A percentile compares a stretch with the other conserved stretches of the same genome.
Evolutionary conservation across 2,113 vertebrate species (phyloP).

Genomic region (Okapia johnstoni): DNA sequence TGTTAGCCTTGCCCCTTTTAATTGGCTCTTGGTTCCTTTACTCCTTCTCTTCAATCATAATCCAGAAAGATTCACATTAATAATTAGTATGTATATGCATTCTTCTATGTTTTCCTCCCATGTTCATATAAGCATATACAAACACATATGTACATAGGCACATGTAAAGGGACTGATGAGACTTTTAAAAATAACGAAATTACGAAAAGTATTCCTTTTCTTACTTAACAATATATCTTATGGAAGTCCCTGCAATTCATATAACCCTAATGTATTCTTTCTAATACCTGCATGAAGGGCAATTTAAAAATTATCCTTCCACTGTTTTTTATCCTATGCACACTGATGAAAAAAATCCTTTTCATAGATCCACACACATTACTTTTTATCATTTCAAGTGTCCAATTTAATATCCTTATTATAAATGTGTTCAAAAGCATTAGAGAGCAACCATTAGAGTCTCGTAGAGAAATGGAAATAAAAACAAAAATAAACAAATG

Average conservation of each 20-base stretch:
- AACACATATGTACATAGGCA: not conserved
- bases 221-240: not conserved
- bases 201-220: not conserved
- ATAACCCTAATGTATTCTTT: not conserved
- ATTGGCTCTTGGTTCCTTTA: not conserved
- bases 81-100: not conserved
- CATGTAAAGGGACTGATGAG: not conserved
- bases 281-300: not conserved
- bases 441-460: not conserved
- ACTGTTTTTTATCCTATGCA: not conserved
- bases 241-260: not conserved
- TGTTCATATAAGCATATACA: not conserved
- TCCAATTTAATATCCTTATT: not conserved
- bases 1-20: not conserved
- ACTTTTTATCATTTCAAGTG: not conserved
- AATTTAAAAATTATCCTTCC: constrained; percentile 1
- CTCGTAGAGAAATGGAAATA: not conserved
- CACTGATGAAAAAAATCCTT: not conserved
- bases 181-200: not conserved
- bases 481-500: not conserved
- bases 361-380: not conserved
- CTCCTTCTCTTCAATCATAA: not conserved
- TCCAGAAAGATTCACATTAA: not conserved
- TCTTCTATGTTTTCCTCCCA: not conserved
- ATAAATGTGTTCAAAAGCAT: not conserved